A percentile compares a stretch with the other conserved stretches of the same genome.
These are phyloP conservation scores for Bhutanitis thaidina DNA, from an alignment of 2,888 invertebrate species.

Conservation along the genomic window DNA sequence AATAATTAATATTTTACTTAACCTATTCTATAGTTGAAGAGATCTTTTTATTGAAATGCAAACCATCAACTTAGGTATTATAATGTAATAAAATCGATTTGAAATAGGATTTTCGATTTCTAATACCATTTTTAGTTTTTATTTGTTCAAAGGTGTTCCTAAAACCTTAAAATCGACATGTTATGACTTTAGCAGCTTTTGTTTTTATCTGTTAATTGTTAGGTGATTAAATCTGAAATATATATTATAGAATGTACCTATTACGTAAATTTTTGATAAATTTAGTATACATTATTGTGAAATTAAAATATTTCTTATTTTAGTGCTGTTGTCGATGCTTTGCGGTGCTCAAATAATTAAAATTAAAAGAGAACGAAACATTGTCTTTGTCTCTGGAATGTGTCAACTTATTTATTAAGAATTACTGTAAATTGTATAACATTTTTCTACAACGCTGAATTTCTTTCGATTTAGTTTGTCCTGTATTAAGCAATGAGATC, in stretches of 20 bases:
- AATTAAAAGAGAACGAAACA: not conserved
- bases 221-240: too few species aligned
- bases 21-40: conserved; percentile 5
- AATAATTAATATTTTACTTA: conserved; percentile 12
- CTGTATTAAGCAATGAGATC: conserved; percentile 23
- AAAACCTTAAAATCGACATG: not conserved
- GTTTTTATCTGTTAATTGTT: too few species aligned
- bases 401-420: conserved; percentile 12
- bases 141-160: conserved; percentile 12
- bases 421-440: conserved; percentile 2
- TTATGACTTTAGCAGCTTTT: too few species aligned
- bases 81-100: too few species aligned
- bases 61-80: too few species aligned
- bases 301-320: not conserved
- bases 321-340: not conserved
- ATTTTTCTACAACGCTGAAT: not conserved
- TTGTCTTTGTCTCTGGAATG: not conserved
- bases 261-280: conserved; percentile 9
- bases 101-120: too few species aligned
- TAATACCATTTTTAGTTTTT: too few species aligned
- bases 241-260: not conserved
- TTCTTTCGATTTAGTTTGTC: conserved; percentile 23
- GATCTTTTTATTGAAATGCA: not conserved
- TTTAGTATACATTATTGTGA: not conserved
- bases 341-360: conserved; percentile 14